Conservation (phyloP, 2,113 vertebrate species). For the Nyctereutes procyonoides region DNA sequence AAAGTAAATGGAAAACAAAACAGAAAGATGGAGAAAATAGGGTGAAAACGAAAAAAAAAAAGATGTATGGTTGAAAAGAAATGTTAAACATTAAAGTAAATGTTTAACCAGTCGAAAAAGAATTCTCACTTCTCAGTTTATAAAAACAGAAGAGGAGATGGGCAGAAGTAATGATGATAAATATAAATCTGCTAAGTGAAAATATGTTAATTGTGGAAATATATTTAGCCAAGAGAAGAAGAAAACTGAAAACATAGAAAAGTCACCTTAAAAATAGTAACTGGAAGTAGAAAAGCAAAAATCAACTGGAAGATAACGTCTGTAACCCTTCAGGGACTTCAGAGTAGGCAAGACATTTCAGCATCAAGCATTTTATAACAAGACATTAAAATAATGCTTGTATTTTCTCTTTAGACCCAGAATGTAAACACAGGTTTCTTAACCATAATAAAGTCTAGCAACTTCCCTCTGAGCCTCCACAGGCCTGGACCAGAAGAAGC, state of each 20-base stretch:
- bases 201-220: background rate
- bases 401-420: background rate
- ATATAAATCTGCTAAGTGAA: conserved; percentile 21
- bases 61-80: background rate
- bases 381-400: background rate
- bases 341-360: background rate
- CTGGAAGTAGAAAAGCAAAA: background rate
- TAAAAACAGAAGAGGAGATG: background rate
- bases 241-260: background rate
- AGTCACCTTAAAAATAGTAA: conserved; percentile 55
- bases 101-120: background rate
- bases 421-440: background rate
- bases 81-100: background rate
- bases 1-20: conserved; percentile 3
- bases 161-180: background rate
- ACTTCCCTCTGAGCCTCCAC: background rate
- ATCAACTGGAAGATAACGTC: rapidly evolving
- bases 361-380: background rate
- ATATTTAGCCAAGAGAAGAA: conserved; percentile 50
- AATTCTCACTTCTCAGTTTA: conserved; percentile 11
- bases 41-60: background rate
- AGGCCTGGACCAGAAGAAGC: background rate
- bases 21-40: background rate
- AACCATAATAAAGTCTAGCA: no score
- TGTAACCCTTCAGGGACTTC: background rate